Conservation (phyloP, 2,797 vertebrate genomes). For the Semaprochilodus insignis region DNA sequence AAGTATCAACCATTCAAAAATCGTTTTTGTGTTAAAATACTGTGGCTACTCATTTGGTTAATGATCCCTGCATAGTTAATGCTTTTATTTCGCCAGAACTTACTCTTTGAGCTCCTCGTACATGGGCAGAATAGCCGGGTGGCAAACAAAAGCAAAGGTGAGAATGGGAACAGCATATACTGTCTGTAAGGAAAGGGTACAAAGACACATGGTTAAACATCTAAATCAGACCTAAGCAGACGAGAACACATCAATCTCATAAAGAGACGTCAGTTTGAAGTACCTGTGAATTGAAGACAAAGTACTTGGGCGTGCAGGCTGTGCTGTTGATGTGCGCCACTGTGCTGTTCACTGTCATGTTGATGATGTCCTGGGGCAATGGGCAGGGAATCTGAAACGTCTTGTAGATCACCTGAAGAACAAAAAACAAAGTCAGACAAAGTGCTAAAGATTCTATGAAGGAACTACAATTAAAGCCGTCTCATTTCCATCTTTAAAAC, state of each 20-base stretch:
- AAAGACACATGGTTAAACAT: background rate
- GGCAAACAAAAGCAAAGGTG: constrained; percentile 97
- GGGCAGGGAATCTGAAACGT: constrained; percentile 93
- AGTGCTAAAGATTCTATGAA: no score
- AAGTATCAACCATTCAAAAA: background rate
- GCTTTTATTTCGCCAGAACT: constrained; percentile 50
- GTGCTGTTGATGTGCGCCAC: constrained; percentile 48
- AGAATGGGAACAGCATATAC: constrained; percentile 96
- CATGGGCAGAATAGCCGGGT: constrained; percentile 96
- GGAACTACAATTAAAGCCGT: background rate
- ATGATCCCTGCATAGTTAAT: background rate
- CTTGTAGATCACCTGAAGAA: constrained; percentile 93
- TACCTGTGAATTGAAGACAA: constrained; percentile 96
- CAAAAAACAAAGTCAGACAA: background rate
- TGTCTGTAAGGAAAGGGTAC: constrained; percentile 76
- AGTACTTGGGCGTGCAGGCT: constrained; percentile 88
- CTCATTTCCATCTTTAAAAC: background rate
- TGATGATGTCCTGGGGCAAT: constrained; percentile 59
- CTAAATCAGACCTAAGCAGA: background rate
- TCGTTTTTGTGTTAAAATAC: background rate
- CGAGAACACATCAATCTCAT: background rate
- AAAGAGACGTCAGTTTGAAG: background rate
- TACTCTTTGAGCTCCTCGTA: constrained; percentile 97
- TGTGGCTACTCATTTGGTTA: background rate
- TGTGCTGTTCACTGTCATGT: constrained; percentile 73